Evolutionary conservation across 2,888 invertebrate species (phyloP).

Genomic region (Volucella inanis): DNA sequence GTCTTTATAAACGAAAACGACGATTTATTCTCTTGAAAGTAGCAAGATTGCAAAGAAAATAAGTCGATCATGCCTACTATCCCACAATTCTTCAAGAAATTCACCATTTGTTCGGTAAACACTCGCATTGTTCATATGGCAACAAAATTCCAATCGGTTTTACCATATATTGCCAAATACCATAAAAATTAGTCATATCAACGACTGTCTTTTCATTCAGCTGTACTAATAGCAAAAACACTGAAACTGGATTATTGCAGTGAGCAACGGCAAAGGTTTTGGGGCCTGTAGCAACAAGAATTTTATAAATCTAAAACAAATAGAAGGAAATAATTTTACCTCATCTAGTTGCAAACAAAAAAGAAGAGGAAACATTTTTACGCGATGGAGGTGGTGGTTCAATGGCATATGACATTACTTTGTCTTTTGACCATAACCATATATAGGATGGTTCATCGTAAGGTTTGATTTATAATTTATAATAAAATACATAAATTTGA

Average conservation of each 20-base stretch:
- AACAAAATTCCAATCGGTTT: neutral
- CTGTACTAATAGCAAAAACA: conserved; percentile 7
- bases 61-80: too few species aligned
- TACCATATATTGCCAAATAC: neutral
- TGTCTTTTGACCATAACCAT: conserved; percentile 72
- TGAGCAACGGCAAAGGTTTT: neutral
- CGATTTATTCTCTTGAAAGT: neutral
- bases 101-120: too few species aligned
- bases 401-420: too few species aligned
- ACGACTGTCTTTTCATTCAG: conserved; percentile 1
- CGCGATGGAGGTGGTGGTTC: neutral
- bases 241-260: neutral
- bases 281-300: neutral
- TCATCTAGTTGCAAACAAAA: neutral
- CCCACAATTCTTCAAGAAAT: too few species aligned
- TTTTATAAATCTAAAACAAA: neutral
- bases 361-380: neutral
- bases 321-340: neutral
- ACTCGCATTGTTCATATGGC: too few species aligned
- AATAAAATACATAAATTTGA: too few species aligned
- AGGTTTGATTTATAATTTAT: too few species aligned
- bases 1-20: neutral
- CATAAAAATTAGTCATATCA: neutral
- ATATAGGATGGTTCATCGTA: too few species aligned
- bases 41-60: neutral